Base-by-base conservation (phyloP, 1,140 invertebrate genomes). In the Odontomachus brunneus region DNA sequence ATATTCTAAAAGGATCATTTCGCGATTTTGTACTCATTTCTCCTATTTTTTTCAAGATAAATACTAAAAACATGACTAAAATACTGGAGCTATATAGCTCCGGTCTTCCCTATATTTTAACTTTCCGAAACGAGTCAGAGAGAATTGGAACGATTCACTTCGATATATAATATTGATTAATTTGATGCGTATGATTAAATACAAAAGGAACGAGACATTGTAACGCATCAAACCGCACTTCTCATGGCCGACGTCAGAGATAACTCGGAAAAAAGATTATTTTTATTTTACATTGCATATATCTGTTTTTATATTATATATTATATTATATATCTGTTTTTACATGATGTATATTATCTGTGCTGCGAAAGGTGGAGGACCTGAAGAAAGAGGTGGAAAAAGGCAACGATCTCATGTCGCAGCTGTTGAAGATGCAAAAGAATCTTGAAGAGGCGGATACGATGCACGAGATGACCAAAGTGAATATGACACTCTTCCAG, bases 401-500 rank as follows among this genome's bases (percentile, higher is more conserved):
- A 29, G 96, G 91, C 93, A 94, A 22, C 92, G 94, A 93, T 3
- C 94, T 96, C 85, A 89, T 92, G 2, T 93, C 94, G 2, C 95
- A 96, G 87, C 89, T 96, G 1, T 94, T 95, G 59, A 91, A 94
- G 17, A 92, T 95, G 3, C 94, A 97, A 94, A 95, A 97, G 62
- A 96, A 96, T 91, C 86, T 97, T 26, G 95, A 96, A 65, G 96
- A 96, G 80, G 95, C 95, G 53, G 96, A 96, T 74, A 95, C 96
- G 0, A 95, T 96, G 84, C 95, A 96, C 26, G 95, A 97, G 65
- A 93, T 97, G 11, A 94, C 96, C 60, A 96, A 97, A 85, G 96
- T 97, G 89, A 96, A 96, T 83, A 92, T 97, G 17, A 96, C 95
- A 90, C 88, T 97, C 0, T 95, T 95, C 5, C 96, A 97, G 85